Base-by-base conservation (phyloP, 1,140 invertebrate species). In the Lordiphosa collinella region DNA sequence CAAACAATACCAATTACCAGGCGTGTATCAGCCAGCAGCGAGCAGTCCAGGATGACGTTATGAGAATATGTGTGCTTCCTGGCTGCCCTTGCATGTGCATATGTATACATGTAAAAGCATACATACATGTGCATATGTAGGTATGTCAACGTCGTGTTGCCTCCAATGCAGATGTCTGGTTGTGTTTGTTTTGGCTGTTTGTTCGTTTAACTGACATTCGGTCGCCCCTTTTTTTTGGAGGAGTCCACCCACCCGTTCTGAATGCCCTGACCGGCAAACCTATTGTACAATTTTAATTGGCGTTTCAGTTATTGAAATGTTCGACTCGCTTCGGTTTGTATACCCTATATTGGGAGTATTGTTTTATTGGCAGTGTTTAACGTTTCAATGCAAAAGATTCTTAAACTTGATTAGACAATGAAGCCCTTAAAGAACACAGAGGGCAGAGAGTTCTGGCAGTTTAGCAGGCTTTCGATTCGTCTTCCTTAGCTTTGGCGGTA, bases 271-370 rank as follows among this genome's bases (percentile, higher is more conserved):
- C 72, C 62, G 63, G 58, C 25, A 52, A 62, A 58, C 48, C 75
- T 70, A 80, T 80, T 80, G 75, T 80, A 63, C 64, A 74, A 74
- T 80, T 80, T 80, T 80, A 80, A 80, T 80, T 80, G 75, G 75
- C 75, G 60, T 70, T 80, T 80, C 75, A 80, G 75, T 80, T 80
- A 80, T 80, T 80, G 75, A 80, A 80, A 80, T 80, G 75, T 80
- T 79, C 65, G 69, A 66, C 74, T 62, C 56, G 57, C 37, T 38
- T 57, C 52, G 49, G 47, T 76, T 60, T 61, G 52, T 52, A 11
- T 58, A 32, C 52, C 13, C 49, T 74, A 22, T 8, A 8, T 7
- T 1, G 6, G 5, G 8, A 40, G 62, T 29, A 22, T 22, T 22
- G 4, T 22, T 4, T 22, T 8, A 29, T 0, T 29, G 5, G 25